Percentiles rank a stretch among this genome's conserved stretches.
phyloP scores from a whole-genome alignment of 2,113 vertebrate genomes.

The Microcebus lehilahytsara region DNA sequence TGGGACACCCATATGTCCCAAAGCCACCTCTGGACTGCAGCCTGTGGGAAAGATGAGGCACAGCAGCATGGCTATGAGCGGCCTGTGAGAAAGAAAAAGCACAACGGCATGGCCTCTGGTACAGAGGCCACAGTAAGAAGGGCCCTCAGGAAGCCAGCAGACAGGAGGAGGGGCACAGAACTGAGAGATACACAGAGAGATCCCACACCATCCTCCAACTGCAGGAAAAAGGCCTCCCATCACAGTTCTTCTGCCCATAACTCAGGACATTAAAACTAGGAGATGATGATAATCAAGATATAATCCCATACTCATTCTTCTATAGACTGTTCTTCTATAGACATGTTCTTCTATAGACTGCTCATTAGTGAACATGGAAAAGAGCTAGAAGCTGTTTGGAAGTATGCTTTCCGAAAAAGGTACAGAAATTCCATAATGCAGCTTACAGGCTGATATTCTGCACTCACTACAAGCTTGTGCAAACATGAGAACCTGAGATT shows the following conservation, averaged over 20 bases:
- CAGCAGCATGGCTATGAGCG: background rate
- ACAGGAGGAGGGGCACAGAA: background rate
- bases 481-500: background rate
- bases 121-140: background rate
- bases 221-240: background rate
- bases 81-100: background rate
- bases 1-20: background rate
- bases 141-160: background rate
- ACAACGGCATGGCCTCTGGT: background rate
- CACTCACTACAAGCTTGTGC: background rate
- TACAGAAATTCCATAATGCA: background rate
- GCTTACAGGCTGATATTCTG: background rate
- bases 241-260: background rate
- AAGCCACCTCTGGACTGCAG: background rate
- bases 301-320: background rate
- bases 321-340: background rate
- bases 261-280: background rate
- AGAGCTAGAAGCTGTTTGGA: background rate
- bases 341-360: background rate
- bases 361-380: too few relatives aligned
- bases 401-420: background rate
- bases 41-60: background rate
- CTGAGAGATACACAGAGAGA: background rate
- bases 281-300: background rate
- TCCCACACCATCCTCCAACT: too few relatives aligned